Percentiles rank a stretch among this genome's conserved stretches.
Conservation (phyloP, 1,140 invertebrate genomes). For the Orchesella cincta region DNA sequence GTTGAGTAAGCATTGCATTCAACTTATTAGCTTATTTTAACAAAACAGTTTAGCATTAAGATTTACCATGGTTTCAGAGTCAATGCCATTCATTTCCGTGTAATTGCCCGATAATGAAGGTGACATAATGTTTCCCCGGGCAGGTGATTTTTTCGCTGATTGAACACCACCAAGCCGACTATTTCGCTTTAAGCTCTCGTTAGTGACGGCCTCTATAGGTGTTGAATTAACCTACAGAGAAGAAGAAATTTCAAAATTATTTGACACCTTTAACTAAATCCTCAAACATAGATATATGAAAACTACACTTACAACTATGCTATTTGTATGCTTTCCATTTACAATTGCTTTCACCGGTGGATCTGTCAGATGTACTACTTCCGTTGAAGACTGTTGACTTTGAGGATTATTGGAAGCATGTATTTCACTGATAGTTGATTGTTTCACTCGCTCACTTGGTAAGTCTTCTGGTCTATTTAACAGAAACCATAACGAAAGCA, state of each 20-base stretch:
- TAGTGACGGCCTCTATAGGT: not conserved
- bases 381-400: not conserved
- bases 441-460: too few relatives aligned
- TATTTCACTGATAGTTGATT: not conserved
- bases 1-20: not conserved
- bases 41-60: not conserved
- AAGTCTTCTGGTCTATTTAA: too few relatives aligned
- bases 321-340: constrained; percentile 5
- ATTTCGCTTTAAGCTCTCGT: not conserved
- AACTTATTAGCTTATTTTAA: not conserved
- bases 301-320: constrained; percentile 16
- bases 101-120: constrained; percentile 29
- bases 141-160: not conserved
- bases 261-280: too few relatives aligned
- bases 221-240: not conserved
- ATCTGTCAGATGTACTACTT: not conserved
- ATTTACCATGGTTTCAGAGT: constrained; percentile 33
- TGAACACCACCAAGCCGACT: not conserved
- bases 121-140: constrained; percentile 34
- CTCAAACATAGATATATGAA: too few relatives aligned
- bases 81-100: constrained; percentile 38
- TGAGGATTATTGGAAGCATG: not conserved
- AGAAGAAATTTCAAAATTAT: too few relatives aligned
- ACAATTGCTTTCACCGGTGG: not conserved
- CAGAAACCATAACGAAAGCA: too few relatives aligned